These are phyloP conservation scores for Limnothrissa miodon DNA, from an alignment of 2,113 vertebrate genomes.

Conservation along the genomic window DNA sequence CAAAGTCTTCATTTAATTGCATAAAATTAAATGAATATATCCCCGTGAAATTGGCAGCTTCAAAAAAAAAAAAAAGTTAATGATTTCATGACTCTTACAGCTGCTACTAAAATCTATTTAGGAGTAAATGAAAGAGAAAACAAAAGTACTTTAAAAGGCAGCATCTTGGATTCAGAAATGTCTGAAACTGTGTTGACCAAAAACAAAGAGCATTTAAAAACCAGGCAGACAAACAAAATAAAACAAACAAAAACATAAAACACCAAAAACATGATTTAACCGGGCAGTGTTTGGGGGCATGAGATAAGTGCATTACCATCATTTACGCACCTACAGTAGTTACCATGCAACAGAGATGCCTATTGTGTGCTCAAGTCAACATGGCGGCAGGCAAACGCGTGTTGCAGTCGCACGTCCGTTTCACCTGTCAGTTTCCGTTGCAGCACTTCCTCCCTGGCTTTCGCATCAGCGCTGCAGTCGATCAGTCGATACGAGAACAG, in stretches of 20 bases:
- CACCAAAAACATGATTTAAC: not conserved
- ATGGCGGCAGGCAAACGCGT: not conserved
- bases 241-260: conserved; percentile 46
- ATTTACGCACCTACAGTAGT: not conserved
- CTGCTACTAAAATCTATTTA: conserved; percentile 39
- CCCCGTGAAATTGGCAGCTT: conserved; percentile 7
- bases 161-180: conserved; percentile 32
- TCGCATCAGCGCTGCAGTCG: not conserved
- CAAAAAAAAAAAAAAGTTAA: not conserved
- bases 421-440: not conserved
- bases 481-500: not conserved
- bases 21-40: conserved; percentile 59
- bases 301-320: not conserved
- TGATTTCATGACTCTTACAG: conserved; percentile 32
- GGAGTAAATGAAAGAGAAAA: conserved; percentile 37
- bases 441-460: not conserved
- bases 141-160: conserved; percentile 40
- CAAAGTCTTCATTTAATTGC: conserved; percentile 32
- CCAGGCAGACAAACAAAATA: not conserved
- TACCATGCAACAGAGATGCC: not conserved
- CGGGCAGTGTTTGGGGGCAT: not conserved
- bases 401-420: not conserved
- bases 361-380: not conserved
- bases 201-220: not conserved
- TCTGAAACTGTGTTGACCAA: not conserved